phyloP scores from a whole-genome alignment of 2,797 vertebrate species.

The Artibeus lituratus region DNA sequence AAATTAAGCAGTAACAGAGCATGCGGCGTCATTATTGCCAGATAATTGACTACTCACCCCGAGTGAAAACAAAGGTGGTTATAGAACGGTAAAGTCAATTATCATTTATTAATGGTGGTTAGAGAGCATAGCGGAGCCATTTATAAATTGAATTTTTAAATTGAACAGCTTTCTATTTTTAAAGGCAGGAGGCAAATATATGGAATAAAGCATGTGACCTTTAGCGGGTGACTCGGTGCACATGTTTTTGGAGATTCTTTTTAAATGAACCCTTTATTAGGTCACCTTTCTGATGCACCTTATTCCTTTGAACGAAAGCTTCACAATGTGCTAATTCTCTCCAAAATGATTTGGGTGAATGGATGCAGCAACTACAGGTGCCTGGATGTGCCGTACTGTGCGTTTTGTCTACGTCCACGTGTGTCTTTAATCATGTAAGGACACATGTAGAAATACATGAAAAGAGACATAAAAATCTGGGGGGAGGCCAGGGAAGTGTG shows the following conservation, averaged over 20 bases:
- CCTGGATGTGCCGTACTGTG: fast-evolving
- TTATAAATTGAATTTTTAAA: slow-evolving; percentile 50
- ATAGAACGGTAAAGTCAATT: background rate
- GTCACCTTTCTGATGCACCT: background rate
- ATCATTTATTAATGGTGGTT: slow-evolving; percentile 26
- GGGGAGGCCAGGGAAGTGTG: background rate
- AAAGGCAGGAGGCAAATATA: background rate
- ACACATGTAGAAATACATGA: background rate
- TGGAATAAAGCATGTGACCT: slow-evolving; percentile 31
- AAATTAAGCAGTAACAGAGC: background rate
- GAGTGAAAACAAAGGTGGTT: background rate
- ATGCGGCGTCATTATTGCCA: fast-evolving
- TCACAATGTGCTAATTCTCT: background rate
- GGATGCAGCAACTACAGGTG: background rate
- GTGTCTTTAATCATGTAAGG: background rate
- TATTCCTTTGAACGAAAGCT: background rate
- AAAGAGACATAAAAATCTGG: background rate
- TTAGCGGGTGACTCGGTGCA: slow-evolving; percentile 28
- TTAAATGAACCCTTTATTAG: background rate
- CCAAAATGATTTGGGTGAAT: background rate
- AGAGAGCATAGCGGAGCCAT: slow-evolving; percentile 5
- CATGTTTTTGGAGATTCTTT: background rate
- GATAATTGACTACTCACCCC: background rate
- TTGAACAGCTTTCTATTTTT: slow-evolving; percentile 49
- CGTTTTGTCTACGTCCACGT: background rate